Evolutionary conservation across 2,797 vertebrate species (phyloP).

Genomic region (Cryptoblepharus egeriae): DNA sequence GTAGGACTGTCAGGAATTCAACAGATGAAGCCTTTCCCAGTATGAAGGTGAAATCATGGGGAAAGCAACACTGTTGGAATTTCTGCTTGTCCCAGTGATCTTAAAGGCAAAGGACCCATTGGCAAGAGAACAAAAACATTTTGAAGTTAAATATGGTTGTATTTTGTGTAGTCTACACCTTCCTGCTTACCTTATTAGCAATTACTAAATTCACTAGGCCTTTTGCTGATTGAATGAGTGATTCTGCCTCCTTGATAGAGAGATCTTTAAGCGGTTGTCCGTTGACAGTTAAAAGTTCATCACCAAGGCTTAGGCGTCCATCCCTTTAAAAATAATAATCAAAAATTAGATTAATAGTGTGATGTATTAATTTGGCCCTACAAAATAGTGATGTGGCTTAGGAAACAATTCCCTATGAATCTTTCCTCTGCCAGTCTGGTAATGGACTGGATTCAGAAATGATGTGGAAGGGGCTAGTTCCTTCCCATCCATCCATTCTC

Average conservation of each 20-base stretch:
- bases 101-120: background rate
- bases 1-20: background rate
- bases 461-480: background rate
- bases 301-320: conserved; percentile 67
- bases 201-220: conserved; percentile 62
- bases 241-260: conserved; percentile 63
- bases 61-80: background rate
- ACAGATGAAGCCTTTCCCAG: background rate
- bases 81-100: background rate
- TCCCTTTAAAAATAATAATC: conserved; percentile 55
- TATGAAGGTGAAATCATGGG: background rate
- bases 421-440: background rate
- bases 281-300: conserved; percentile 73
- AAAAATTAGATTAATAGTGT: background rate
- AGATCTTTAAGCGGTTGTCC: conserved; percentile 73
- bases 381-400: background rate
- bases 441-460: background rate
- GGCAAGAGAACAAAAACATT: background rate
- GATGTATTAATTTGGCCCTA: background rate
- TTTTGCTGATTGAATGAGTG: conserved; percentile 40
- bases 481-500: background rate
- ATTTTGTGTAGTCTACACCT: background rate
- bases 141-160: background rate
- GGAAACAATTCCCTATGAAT: background rate
- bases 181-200: conserved; percentile 71